These are phyloP conservation scores for Melikaiella ostensackeni DNA, from an alignment of 2,888 invertebrate genomes.

Conservation along the genomic window DNA sequence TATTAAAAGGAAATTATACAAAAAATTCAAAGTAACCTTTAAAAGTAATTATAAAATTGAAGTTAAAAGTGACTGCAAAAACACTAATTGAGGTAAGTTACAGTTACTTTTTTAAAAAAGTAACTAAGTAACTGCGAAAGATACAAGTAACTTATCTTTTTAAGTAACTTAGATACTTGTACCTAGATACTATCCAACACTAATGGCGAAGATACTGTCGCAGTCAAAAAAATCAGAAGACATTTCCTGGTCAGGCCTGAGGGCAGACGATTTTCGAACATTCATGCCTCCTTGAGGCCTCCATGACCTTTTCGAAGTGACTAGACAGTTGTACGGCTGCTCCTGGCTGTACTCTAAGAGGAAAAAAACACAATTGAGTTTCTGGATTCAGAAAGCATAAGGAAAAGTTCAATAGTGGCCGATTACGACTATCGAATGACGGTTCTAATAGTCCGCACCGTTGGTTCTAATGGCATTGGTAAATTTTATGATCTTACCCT, in stretches of 20 bases:
- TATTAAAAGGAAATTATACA: too few relatives aligned
- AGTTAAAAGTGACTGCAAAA: too few relatives aligned
- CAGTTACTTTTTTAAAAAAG: too few relatives aligned
- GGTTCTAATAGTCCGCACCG: slow-evolving; percentile 14
- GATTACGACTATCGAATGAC: slow-evolving; percentile 21
- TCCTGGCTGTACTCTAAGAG: slow-evolving; percentile 82
- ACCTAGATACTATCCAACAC: too few relatives aligned
- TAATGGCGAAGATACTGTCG: background rate
- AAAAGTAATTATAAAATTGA: too few relatives aligned
- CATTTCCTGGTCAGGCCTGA: slow-evolving; percentile 68
- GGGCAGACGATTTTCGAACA: slow-evolving; percentile 83
- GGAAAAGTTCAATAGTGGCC: slow-evolving; percentile 6
- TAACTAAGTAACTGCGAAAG: too few relatives aligned
- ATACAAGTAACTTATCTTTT: too few relatives aligned
- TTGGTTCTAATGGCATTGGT: background rate
- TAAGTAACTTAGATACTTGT: too few relatives aligned
- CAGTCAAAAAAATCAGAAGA: slow-evolving; percentile 53
- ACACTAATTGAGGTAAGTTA: too few relatives aligned
- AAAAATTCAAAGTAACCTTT: too few relatives aligned
- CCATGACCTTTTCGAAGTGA: slow-evolving; percentile 87
- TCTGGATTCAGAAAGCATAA: slow-evolving; percentile 29
- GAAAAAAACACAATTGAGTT: slow-evolving; percentile 37
- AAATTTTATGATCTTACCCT: background rate
- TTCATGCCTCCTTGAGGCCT: slow-evolving; percentile 84
- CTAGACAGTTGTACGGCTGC: slow-evolving; percentile 81